These are phyloP conservation scores for Chloroceryle amazona DNA, from an alignment of 2,797 vertebrate genomes.

Conservation along the genomic window DNA sequence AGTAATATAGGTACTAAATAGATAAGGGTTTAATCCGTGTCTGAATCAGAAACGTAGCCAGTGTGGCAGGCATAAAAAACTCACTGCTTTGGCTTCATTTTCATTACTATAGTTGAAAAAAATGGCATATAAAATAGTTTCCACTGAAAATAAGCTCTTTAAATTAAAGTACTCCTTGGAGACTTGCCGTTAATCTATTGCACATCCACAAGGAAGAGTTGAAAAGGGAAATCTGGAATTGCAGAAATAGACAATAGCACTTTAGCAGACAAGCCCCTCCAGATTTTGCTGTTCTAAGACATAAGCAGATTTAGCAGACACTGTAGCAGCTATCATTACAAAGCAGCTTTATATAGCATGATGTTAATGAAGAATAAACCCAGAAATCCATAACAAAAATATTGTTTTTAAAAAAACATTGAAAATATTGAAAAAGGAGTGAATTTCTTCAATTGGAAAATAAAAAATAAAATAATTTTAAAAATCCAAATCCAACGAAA, in stretches of 20 bases:
- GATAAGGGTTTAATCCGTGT: neutral
- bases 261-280: neutral
- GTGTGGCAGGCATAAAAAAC: neutral
- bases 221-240: conserved; percentile 2
- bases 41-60: neutral
- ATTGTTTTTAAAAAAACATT: neutral
- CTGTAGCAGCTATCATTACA: neutral
- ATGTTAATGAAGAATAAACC: neutral
- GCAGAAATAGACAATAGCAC: neutral
- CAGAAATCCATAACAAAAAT: neutral
- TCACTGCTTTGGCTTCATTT: neutral
- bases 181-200: neutral
- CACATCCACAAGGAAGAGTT: neutral
- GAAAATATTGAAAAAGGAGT: neutral
- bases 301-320: neutral
- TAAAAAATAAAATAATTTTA: neutral
- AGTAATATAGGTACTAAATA: neutral
- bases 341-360: neutral
- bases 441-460: neutral
- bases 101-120: neutral
- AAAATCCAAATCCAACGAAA: neutral
- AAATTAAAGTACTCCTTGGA: neutral
- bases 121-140: neutral
- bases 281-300: neutral
- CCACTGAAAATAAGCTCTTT: neutral